Conservation (phyloP, 2,888 invertebrate species). For the Stenichneumon culpator region DNA sequence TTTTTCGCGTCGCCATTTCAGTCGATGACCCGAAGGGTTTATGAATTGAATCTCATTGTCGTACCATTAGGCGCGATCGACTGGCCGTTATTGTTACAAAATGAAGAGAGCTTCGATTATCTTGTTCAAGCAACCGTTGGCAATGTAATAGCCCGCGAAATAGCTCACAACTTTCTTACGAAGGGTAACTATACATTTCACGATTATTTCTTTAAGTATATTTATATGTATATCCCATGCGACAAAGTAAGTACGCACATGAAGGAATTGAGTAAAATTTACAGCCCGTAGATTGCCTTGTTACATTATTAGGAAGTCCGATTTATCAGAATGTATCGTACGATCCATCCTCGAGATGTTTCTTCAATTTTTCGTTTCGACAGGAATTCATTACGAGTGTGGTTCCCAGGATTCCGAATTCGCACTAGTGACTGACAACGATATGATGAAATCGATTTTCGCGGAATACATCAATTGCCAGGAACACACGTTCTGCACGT, state of each 20-base stretch:
- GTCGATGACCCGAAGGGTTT: slow-evolving; percentile 70
- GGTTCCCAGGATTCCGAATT: slow-evolving; percentile 67
- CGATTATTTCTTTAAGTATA: slow-evolving; percentile 14
- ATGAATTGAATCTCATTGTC: slow-evolving; percentile 72
- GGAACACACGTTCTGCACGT: no score
- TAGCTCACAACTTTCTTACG: slow-evolving; percentile 77
- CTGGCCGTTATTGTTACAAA: slow-evolving; percentile 63
- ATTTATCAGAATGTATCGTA: not conserved
- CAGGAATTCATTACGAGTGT: slow-evolving; percentile 77
- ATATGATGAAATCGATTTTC: slow-evolving; percentile 58
- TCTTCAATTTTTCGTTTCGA: slow-evolving; percentile 13
- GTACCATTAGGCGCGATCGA: slow-evolving; percentile 78
- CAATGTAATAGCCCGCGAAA: slow-evolving; percentile 77
- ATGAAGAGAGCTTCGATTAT: slow-evolving; percentile 69
- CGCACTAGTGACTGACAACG: slow-evolving; percentile 51
- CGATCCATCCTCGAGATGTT: not conserved
- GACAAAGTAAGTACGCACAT: slow-evolving; percentile 46
- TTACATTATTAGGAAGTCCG: slow-evolving; percentile 27
- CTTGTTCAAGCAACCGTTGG: slow-evolving; percentile 75
- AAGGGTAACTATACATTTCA: slow-evolving; percentile 72
- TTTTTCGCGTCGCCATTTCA: slow-evolving; percentile 76
- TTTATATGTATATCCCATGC: slow-evolving; percentile 3
- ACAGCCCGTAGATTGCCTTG: slow-evolving; percentile 8
- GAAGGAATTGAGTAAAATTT: slow-evolving; percentile 17
- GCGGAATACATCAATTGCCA: slow-evolving; percentile 70